Evolutionary conservation across 2,888 invertebrate genomes (phyloP), one percentile per base, ranked within the genome.

Genomic region (Chalcis sispes): DNA sequence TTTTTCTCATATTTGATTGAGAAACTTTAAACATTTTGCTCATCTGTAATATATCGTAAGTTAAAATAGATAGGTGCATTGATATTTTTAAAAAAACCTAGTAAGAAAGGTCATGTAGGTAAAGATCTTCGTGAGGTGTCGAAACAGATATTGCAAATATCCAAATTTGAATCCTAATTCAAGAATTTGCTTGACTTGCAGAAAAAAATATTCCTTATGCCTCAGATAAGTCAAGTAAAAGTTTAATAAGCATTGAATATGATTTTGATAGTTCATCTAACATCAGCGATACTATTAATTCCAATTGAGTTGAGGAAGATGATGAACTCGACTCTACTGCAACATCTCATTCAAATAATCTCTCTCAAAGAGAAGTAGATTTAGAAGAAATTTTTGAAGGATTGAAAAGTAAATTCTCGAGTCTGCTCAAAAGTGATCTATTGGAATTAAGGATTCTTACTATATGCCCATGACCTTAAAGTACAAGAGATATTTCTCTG

Each of bases 361-460:
- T n/a, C 29, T 65, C 32, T 15, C 50, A 65, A 50, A 65, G 65
- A 65, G 65, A 65, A 65, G 50, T 65, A 4, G 65, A 65, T 32
- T 18, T 46, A 50, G 65, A 65, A 15, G 50, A 65, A 32, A 65
- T 65, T 29, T 18, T 65, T 13, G 20, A 50, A 29, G 65, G 65
- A 5, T 15, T 40, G 4, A 65, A 50, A 65, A 15, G 18, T 50
- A 69, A 74, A 61, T 74, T 74, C 36, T 36, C 46, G 18, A 42
- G 52, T 74, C 54, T 74, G 8, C 29, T 20, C 1, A 36, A 4
- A 15, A 73, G 54, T 29, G 67, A 69, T 62, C 67, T 64, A 40
- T 23, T 74, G 18, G 54, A 54, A 67, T n/a, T 48, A 13, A 50
- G 29, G 10, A 75, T 75, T 52, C 40, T 75, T n/a, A 75, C 75